phyloP scores from a whole-genome alignment of 2,888 invertebrate species.

The Harpalus rubripes region DNA sequence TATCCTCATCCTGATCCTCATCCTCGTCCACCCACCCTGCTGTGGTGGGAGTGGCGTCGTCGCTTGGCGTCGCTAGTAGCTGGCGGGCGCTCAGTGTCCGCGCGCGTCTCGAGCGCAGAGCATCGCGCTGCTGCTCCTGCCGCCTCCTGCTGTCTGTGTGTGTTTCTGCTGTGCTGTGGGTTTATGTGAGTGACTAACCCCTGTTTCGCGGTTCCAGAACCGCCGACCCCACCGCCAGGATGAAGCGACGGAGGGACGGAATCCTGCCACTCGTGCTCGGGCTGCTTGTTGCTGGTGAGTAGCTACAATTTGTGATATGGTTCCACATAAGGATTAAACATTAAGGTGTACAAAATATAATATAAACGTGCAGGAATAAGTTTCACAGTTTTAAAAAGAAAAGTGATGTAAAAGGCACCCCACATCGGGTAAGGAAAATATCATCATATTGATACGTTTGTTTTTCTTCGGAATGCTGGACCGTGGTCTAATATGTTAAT shows the following conservation, averaged over 20 bases:
- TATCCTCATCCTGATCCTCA: no score
- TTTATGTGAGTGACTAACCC: slow-evolving; percentile 56
- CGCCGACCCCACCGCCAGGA: slow-evolving; percentile 43
- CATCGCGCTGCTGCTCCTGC: neutral
- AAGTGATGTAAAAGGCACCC: no score
- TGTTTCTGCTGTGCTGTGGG: slow-evolving; percentile 45
- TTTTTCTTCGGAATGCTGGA: no score
- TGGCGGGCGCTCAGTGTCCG: slow-evolving; percentile 74
- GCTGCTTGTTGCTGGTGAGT: slow-evolving; percentile 26
- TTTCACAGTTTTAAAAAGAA: no score
- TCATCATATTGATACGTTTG: no score
- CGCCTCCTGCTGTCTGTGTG: slow-evolving; percentile 13
- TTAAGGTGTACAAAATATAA: no score
- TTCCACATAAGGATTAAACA: no score
- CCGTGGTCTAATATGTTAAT: no score
- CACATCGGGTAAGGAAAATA: no score
- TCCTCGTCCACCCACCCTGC: slow-evolving; percentile 54
- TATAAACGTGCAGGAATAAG: no score
- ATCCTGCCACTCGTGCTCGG: slow-evolving; percentile 50
- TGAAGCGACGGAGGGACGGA: slow-evolving; percentile 58
- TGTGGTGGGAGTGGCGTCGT: slow-evolving; percentile 75
- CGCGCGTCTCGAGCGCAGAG: slow-evolving; percentile 72
- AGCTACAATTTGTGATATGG: neutral
- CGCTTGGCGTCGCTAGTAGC: slow-evolving; percentile 68
- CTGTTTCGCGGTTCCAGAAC: slow-evolving; percentile 59